These are phyloP conservation scores for Drosophila kepulauana DNA, from an alignment of 1,140 invertebrate genomes.

Conservation along the genomic window DNA sequence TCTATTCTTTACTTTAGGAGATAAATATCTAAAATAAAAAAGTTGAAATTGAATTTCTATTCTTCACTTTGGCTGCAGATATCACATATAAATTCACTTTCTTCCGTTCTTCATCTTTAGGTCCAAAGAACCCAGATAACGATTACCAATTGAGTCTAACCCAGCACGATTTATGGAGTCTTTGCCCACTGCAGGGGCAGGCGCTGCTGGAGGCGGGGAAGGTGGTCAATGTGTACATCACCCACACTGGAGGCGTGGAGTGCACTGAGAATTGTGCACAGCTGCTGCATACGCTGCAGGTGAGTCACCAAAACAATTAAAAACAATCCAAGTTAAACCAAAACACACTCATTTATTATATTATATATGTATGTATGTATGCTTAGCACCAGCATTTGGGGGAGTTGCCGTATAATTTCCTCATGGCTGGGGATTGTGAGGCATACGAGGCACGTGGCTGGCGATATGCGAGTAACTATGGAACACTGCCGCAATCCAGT, in stretches of 20 bases:
- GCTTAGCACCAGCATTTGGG: conserved; percentile 29
- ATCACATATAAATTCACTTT: not conserved
- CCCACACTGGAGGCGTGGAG: conserved; percentile 63
- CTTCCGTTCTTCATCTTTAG: conserved; percentile 33
- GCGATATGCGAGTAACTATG: conserved; percentile 56
- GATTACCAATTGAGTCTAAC: conserved; percentile 66
- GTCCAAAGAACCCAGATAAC: conserved; percentile 39
- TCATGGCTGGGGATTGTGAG: conserved; percentile 72
- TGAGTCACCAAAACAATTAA: conserved; percentile 32
- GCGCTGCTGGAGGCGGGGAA: conserved; percentile 40
- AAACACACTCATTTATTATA: not conserved
- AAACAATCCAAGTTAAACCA: not conserved
- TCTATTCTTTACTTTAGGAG: too few relatives aligned
- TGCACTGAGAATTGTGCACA: conserved; percentile 61
- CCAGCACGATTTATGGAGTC: conserved; percentile 73
- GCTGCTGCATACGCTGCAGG: conserved; percentile 62
- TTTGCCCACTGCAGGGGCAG: conserved; percentile 23
- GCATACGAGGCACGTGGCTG: conserved; percentile 75
- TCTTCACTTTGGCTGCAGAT: too few relatives aligned
- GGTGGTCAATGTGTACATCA: conserved; percentile 62
- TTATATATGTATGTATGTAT: too few relatives aligned
- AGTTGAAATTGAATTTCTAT: too few relatives aligned
- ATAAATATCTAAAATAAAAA: too few relatives aligned
- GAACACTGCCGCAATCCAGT: conserved; percentile 39
- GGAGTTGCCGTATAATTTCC: conserved; percentile 78